phyloP scores from a whole-genome alignment of 2,888 invertebrate species.

The Ptilodon capucinus region DNA sequence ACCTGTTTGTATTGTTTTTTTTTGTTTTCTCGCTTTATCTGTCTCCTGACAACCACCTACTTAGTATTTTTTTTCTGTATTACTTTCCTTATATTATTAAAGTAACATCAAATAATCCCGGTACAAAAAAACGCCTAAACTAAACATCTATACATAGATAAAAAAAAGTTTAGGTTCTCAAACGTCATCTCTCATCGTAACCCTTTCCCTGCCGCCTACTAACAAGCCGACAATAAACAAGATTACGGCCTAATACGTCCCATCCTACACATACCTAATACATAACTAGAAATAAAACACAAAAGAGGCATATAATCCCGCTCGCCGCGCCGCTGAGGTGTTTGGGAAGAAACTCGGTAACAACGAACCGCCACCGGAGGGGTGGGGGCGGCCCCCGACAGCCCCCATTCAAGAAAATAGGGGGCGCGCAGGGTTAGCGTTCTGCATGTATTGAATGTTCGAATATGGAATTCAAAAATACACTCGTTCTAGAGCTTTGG shows the following conservation, averaged over 20 bases:
- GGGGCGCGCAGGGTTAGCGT: slow-evolving; percentile 26
- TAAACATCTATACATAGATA: background rate
- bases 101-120: too few relatives aligned
- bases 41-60: too few relatives aligned
- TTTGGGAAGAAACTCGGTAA: slow-evolving; percentile 47
- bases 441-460: background rate
- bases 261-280: slow-evolving; percentile 13
- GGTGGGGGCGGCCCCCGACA: slow-evolving; percentile 11
- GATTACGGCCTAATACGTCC: slow-evolving; percentile 24
- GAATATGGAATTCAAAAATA: background rate
- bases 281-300: slow-evolving; percentile 33
- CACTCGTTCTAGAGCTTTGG: too few relatives aligned
- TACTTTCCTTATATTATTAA: too few relatives aligned
- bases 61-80: too few relatives aligned
- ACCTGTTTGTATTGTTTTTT: too few relatives aligned
- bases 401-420: slow-evolving; percentile 27
- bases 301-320: slow-evolving; percentile 47
- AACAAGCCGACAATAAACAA: slow-evolving; percentile 15
- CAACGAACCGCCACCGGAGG: slow-evolving; percentile 27
- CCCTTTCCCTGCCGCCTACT: background rate
- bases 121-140: too few relatives aligned
- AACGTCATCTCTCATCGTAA: background rate
- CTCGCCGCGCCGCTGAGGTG: slow-evolving; percentile 46
- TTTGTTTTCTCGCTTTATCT: too few relatives aligned
- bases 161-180: background rate